Base-by-base conservation (phyloP, 2,113 vertebrate genomes). In the Craseonycteris thonglongyai region DNA sequence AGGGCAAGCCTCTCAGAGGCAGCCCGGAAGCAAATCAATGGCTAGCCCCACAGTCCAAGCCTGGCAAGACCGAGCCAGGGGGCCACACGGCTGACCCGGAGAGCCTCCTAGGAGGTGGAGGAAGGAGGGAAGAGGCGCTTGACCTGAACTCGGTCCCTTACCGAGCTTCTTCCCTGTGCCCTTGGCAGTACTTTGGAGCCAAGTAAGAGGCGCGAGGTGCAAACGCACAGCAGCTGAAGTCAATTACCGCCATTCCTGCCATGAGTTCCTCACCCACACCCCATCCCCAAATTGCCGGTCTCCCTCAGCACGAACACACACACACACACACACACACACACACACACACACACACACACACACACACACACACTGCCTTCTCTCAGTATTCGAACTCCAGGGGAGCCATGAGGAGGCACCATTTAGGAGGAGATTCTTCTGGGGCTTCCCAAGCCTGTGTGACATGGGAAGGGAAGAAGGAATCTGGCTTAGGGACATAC, bases 21-120 rank as follows among this genome's bases (percentile, higher is more conserved):
- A 97, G 97, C 91, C 42, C 85, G 96, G 95, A 98, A 97, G 97
- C 93, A 96, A 96, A 98, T 98, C 98, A 94, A 97, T 97, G 96
- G 91, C 96, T 94, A 96, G 96, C 94, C 88, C 78, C 69, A 75
- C 89, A 96, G 92, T 59, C 51, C 26, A 94, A 42, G 59, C 75
- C 63, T 38, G 95, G 92, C 58, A 69, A 45, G 90, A 85, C 78
- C 87, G 75, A 28, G 15, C 1, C 78, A 21, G 75, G 59, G 66
- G 84, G 84, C 2, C 61, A 71, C 92, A 89, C 59, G 93, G 65
- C 96, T 96, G 93, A 85, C 86, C 78, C 51, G 66, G 4, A 95
- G 74, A 93, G 42, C 83, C 63, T 61, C 71, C 75, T 66, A n/a
- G 42, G 40, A 94, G 26, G 2, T 38, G 14, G 6, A 47, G 56